Evolutionary conservation across 2,113 vertebrate genomes (phyloP).

Genomic region (Tyrannus savana): DNA sequence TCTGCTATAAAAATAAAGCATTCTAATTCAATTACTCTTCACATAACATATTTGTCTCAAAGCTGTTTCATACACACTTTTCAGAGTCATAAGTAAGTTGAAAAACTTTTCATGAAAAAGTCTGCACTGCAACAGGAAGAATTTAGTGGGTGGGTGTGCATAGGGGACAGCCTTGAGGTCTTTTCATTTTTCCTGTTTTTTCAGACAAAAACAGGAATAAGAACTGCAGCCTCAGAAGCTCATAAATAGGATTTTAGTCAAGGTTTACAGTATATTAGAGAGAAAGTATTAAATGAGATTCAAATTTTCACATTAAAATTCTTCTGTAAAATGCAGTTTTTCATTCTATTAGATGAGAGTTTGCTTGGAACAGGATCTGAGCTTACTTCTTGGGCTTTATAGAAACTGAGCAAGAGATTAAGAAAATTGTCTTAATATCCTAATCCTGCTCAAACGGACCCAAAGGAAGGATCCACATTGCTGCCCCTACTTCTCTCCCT

Average conservation of each 20-base stretch:
- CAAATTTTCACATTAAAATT: background rate
- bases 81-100: slow-evolving; percentile 74
- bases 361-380: background rate
- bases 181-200: background rate
- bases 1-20: background rate
- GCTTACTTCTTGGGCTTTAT: background rate
- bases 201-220: background rate
- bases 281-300: background rate
- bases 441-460: background rate
- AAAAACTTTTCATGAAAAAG: slow-evolving; percentile 81
- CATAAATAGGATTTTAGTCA: background rate
- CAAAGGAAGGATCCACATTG: background rate
- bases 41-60: background rate
- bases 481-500: background rate
- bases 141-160: slow-evolving; percentile 73
- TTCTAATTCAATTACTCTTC: background rate
- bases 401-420: background rate
- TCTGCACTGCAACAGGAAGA: slow-evolving; percentile 70
- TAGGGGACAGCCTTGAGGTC: background rate
- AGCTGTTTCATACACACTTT: background rate
- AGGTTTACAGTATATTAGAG: background rate
- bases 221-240: background rate
- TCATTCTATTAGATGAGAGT: fast-evolving
- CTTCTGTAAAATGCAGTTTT: background rate
- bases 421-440: background rate